Conservation (phyloP, 1,140 invertebrate species). For the Drosophila asahinai region DNA sequence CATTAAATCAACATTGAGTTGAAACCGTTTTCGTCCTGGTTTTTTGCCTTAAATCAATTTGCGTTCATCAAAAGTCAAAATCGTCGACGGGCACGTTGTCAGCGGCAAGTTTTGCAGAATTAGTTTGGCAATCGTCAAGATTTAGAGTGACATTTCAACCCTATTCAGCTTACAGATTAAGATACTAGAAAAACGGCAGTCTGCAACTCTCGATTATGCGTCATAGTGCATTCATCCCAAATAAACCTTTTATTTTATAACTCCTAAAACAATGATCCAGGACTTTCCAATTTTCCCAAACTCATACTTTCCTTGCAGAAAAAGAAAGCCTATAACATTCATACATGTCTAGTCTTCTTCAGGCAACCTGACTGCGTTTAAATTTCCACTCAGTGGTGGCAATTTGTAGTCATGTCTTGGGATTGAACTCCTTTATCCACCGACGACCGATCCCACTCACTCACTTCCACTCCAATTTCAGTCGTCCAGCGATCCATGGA, state of each 20-base stretch:
- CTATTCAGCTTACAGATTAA: background rate
- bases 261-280: background rate
- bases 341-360: background rate
- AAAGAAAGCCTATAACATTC: background rate
- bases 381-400: constrained; percentile 2
- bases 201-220: too few relatives aligned
- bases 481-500: constrained; percentile 42
- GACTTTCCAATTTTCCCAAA: constrained; percentile 6
- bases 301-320: background rate
- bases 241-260: background rate
- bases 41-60: constrained; percentile 54
- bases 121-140: constrained; percentile 33
- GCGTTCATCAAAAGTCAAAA: constrained; percentile 75
- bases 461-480: constrained; percentile 9
- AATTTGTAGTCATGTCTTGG: constrained; percentile 15
- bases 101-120: constrained; percentile 15
- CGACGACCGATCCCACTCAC: constrained; percentile 2
- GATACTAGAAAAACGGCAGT: background rate
- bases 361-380: background rate
- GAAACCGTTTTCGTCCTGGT: constrained; percentile 3
- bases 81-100: constrained; percentile 32
- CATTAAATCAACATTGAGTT: constrained; percentile 63
- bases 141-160: background rate
- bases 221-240: background rate
- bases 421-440: constrained; percentile 8